phyloP scores from a whole-genome alignment of 2,888 invertebrate genomes.

The Agrochola macilenta region DNA sequence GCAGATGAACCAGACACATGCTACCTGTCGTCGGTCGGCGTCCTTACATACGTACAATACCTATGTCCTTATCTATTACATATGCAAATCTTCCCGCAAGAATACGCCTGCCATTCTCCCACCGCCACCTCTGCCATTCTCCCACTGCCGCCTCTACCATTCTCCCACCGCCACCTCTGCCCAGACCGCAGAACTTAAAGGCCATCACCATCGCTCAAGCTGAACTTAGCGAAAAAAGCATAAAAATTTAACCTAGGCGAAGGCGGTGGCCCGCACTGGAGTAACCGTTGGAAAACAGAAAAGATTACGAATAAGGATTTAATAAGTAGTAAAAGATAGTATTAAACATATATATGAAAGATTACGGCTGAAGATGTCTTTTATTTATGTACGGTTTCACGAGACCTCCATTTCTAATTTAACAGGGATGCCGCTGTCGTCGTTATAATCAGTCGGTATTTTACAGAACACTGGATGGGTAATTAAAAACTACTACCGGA shows the following conservation, averaged over 20 bases:
- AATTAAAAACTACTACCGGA: neutral
- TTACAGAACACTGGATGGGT: neutral
- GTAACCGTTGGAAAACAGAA: conserved; percentile 1
- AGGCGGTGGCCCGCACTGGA: neutral
- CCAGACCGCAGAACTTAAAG: neutral
- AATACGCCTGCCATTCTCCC: conserved; percentile 5
- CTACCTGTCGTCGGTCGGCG: neutral
- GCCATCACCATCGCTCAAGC: neutral
- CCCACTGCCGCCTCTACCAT: neutral
- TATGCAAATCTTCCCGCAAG: neutral
- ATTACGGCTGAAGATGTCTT: conserved; percentile 1
- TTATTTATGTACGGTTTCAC: neutral
- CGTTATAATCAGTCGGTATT: neutral
- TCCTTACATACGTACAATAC: neutral
- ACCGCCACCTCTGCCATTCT: neutral
- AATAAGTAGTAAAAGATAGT: neutral
- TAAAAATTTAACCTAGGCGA: neutral
- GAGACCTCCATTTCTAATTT: neutral
- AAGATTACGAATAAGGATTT: too few relatives aligned
- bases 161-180: neutral
- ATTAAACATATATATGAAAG: neutral
- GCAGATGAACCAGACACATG: neutral
- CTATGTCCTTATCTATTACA: neutral
- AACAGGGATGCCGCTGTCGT: neutral
- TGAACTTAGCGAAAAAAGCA: neutral